These are phyloP conservation scores for Chloropsis cyanopogon DNA, from an alignment of 2,113 vertebrate genomes.

Conservation along the genomic window DNA sequence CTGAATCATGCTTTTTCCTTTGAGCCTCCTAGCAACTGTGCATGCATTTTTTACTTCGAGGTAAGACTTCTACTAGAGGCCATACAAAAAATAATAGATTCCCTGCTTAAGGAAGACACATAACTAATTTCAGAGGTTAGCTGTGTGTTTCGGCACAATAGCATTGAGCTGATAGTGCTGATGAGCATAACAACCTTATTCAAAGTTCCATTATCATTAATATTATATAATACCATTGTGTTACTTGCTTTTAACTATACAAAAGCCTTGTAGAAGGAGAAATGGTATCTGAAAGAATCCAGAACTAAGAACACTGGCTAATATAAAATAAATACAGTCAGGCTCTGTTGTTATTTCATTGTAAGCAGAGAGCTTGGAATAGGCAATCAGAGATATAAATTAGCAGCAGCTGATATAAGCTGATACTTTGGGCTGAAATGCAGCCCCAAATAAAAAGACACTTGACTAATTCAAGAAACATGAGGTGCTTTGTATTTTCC, in stretches of 20 bases:
- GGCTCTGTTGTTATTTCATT: background rate
- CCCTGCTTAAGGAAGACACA: background rate
- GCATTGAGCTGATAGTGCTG: background rate
- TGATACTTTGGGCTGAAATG: background rate
- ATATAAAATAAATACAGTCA: background rate
- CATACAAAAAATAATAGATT: background rate
- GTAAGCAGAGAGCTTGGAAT: background rate
- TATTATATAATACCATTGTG: background rate
- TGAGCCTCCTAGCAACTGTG: background rate
- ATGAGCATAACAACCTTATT: background rate
- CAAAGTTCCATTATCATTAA: background rate
- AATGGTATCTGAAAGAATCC: accelerated
- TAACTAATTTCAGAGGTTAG: background rate
- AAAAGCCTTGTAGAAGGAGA: background rate
- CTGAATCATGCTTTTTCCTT: background rate
- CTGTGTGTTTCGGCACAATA: background rate
- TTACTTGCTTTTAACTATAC: background rate
- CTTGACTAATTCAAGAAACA: background rate
- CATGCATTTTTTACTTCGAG: background rate
- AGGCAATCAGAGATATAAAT: background rate
- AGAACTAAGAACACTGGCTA: background rate
- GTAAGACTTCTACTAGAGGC: background rate
- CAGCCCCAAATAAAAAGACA: background rate
- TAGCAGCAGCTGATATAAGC: background rate
- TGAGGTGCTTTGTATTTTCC: background rate